Conservation (phyloP, 2,113 vertebrate genomes). For the Petrocephalus microphthalmus region DNA sequence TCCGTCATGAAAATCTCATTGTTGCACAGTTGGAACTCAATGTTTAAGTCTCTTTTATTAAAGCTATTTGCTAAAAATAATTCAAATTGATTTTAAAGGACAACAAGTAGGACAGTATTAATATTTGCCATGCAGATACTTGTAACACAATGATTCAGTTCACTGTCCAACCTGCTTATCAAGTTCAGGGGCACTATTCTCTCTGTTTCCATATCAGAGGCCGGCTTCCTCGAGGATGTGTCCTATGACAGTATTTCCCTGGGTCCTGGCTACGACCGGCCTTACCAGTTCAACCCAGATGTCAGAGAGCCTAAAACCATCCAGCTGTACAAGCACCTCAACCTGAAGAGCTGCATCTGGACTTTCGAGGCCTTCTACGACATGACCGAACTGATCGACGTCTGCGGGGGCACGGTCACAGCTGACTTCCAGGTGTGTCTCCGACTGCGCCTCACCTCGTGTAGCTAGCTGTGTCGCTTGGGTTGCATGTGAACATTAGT, state of each 20-base stretch:
- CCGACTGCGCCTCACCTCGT: neutral
- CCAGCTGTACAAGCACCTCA: slow-evolving; percentile 91
- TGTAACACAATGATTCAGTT: neutral
- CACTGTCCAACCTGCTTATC: neutral
- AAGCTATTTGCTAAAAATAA: neutral
- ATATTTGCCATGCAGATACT: neutral
- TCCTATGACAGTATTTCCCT: slow-evolving; percentile 68
- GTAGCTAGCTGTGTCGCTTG: neutral
- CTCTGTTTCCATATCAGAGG: slow-evolving; percentile 58
- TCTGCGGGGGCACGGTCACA: slow-evolving; percentile 89
- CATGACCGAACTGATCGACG: slow-evolving; percentile 94
- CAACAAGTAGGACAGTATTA: neutral
- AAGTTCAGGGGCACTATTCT: neutral
- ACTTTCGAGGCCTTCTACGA: slow-evolving; percentile 93
- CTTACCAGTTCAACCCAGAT: slow-evolving; percentile 81
- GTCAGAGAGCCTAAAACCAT: slow-evolving; percentile 80
- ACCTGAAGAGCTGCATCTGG: slow-evolving; percentile 98
- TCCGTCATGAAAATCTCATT: slow-evolving; percentile 89
- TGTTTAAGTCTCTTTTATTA: slow-evolving; percentile 61
- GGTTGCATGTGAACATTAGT: neutral
- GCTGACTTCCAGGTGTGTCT: slow-evolving; percentile 88
- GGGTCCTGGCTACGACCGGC: slow-evolving; percentile 86
- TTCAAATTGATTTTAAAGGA: neutral
- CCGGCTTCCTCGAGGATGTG: slow-evolving; percentile 82
- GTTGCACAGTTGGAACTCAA: slow-evolving; percentile 95